Conservation (phyloP, 2,888 invertebrate genomes). For the Sicus ferrugineus region DNA sequence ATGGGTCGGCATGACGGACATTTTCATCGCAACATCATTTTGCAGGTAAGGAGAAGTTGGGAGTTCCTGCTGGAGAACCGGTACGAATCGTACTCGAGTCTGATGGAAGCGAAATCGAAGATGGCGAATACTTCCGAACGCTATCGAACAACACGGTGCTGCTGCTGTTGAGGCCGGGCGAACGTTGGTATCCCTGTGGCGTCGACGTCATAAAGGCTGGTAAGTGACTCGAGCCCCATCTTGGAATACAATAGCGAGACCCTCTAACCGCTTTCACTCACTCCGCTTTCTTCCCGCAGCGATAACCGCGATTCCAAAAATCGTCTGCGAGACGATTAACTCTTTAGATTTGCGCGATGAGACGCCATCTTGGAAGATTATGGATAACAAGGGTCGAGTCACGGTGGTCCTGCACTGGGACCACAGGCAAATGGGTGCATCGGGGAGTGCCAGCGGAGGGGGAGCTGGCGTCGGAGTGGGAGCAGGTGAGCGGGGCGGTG, state of each 20-base stretch:
- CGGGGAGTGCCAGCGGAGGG: conserved; percentile 64
- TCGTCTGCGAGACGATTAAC: conserved; percentile 97
- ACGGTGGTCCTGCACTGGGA: conserved; percentile 97
- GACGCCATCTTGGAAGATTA: conserved; percentile 97
- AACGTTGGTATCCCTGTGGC: conserved; percentile 92
- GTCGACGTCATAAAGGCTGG: conserved; percentile 95
- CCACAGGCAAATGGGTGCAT: conserved; percentile 77
- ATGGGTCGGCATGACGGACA: neutral
- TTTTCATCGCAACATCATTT: conserved; percentile 17
- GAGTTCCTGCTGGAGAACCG: conserved; percentile 84
- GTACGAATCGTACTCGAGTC: conserved; percentile 91
- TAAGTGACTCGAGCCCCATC: conserved; percentile 62
- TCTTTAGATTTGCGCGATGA: conserved; percentile 95
- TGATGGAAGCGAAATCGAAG: conserved; percentile 96
- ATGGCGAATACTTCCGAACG: conserved; percentile 95
- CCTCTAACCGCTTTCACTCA: too few species aligned
- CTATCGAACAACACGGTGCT: conserved; percentile 90
- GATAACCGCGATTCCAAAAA: conserved; percentile 94
- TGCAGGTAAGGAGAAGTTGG: conserved; percentile 87
- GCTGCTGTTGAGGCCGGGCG: conserved; percentile 86
- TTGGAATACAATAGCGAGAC: neutral
- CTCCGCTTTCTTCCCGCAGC: conserved; percentile 67
- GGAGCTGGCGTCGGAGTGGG: conserved; percentile 66
- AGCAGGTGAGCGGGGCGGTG: conserved; percentile 63
- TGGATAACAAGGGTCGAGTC: conserved; percentile 97